A percentile compares a stretch with the other conserved stretches of the same genome.
phyloP scores from a whole-genome alignment of 2,888 invertebrate species.

The Aphrophora alni region DNA sequence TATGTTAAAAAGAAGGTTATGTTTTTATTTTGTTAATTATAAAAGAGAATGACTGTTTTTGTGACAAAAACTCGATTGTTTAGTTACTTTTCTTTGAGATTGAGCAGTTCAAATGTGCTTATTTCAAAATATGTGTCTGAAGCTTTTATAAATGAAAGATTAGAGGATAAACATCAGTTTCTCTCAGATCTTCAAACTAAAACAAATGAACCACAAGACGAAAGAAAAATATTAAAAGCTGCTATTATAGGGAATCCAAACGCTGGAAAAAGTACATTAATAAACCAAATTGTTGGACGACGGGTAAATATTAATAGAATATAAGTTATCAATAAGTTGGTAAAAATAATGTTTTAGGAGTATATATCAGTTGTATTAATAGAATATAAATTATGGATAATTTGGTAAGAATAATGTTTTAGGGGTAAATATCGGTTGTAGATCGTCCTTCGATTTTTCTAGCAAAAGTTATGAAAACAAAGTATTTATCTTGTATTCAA shows the following conservation, averaged over 20 bases:
- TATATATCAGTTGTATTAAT: too few relatives aligned
- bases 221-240: conserved; percentile 66
- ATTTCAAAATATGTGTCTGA: not conserved
- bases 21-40: not conserved
- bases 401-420: too few relatives aligned
- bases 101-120: not conserved
- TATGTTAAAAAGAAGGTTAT: not conserved
- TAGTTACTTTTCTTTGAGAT: not conserved
- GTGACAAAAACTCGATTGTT: not conserved
- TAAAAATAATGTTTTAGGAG: too few relatives aligned
- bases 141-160: not conserved
- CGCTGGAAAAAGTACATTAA: conserved; percentile 94
- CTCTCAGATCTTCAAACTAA: not conserved
- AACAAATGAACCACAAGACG: not conserved
- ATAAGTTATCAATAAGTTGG: too few relatives aligned
- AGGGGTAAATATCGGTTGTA: too few relatives aligned
- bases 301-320: conserved; percentile 62
- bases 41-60: not conserved
- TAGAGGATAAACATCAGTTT: not conserved
- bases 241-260: conserved; percentile 94
- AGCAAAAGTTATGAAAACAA: too few relatives aligned
- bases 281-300: conserved; percentile 83
- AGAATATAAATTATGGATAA: too few relatives aligned
- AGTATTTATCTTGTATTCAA: too few relatives aligned
- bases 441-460: too few relatives aligned